Base-by-base conservation (phyloP, 2,888 invertebrate species). In the Octonoba sinensis region DNA sequence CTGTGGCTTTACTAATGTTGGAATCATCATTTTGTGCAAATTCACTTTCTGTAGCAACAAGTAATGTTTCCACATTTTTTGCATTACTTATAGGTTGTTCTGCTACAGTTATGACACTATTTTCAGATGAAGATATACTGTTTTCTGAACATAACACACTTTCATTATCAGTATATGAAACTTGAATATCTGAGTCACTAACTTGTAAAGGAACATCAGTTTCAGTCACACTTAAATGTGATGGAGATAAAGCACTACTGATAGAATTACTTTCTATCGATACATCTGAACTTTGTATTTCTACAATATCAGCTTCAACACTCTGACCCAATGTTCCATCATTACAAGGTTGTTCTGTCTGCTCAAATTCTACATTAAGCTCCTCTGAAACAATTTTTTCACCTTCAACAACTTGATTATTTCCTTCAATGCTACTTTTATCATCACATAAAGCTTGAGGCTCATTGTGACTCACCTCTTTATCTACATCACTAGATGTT, bases 231-330 rank as follows among this genome's bases (percentile, higher is more conserved):
- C 54, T 67, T 18, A 18, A 22, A 36, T 54, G 67, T 67, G 67
- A 67, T 11, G 67, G 56, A 36, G 67, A 67, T 13, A 36, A 18
- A 56, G 36, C 36, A 44, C 67, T 67, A 56, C 56, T 67, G 16
- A 56, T 11, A 70, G 57, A 22, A 20, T 16, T 47, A 70, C 47
- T 47, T 4, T 70, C 57, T 46, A 47, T 59, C 15, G 70, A 70
- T n/a, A 44, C 59, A 46, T 47, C 57, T 49, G 49, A 64, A 22
- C 51, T 62, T 15, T 51, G 66, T 27, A 57, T 66, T 27, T 74
- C 57, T 15, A 12, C 6, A 51, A 47, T 57, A 49, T 67, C 67
- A 20, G 20, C 36, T 3, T 70, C 76, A 64, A 64, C 54, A 62
- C 62, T 36, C 11, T 36, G 36, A 36, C 36, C 11, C 11, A 36